Evolutionary conservation across 2,888 invertebrate genomes (phyloP).

Genomic region (Nephrotoma flavescens): DNA sequence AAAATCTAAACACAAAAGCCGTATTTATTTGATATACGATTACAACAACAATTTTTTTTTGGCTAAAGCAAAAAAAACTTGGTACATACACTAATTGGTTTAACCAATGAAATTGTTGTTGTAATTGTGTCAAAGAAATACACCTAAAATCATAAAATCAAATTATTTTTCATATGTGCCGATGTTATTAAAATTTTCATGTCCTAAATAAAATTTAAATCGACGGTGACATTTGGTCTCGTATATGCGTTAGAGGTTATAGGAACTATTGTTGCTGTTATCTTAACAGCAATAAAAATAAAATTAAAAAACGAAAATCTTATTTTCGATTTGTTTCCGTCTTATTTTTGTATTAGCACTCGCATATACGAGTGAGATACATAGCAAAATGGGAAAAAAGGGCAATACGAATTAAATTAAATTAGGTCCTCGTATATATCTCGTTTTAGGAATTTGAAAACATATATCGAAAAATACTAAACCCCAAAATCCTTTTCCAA

Average conservation of each 20-base stretch:
- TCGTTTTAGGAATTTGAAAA: not conserved
- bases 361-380: not conserved
- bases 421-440: not conserved
- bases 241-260: not conserved
- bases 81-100: too few species aligned
- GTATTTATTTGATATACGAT: too few species aligned
- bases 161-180: not conserved
- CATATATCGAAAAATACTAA: not conserved
- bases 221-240: not conserved
- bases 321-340: not conserved
- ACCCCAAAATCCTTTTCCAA: not conserved
- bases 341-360: not conserved
- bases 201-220: not conserved
- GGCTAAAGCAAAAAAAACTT: too few species aligned
- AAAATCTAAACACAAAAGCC: too few species aligned
- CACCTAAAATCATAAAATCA: not conserved
- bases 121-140: too few species aligned
- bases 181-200: not conserved
- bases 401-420: not conserved
- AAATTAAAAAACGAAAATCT: not conserved
- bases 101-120: too few species aligned
- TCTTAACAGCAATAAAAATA: not conserved
- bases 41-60: too few species aligned
- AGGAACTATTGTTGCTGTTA: not conserved
- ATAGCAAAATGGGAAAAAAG: not conserved